Evolutionary conservation across 1,140 invertebrate genomes (phyloP), one percentile per base, ranked within the genome.

Genomic region (Cydia fagiglandana): DNA sequence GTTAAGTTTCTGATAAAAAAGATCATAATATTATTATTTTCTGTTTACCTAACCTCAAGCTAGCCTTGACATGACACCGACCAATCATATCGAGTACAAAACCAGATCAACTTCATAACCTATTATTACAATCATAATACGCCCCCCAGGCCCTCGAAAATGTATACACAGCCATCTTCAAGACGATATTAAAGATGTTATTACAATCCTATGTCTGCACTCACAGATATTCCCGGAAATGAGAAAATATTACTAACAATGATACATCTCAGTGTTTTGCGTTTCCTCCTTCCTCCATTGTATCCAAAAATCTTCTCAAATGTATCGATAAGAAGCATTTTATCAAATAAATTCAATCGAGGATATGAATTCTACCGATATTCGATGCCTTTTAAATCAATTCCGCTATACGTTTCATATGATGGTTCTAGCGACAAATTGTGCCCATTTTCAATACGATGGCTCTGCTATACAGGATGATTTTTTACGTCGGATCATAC

Each of bases 151-250:
- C 74, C 75, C 76, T 77, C 77, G 80, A 84, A 80, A 82, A 85
- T 87, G 82, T 85, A 83, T 86, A 83, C 82, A 82, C 76, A 83
- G 76, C 76, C 76, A 82, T 83, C 79, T 79, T 76, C 34, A 75
- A 77, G 78, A 77, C 78, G 81, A 82, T 86, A 86, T 86, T 87
- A 87, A 85, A 85, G 84, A 84, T 85, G 85, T 88, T 88, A 87
- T 88, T 88, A 88, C 82, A 82, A 84, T 84, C 85, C 83, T 84
- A 4, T 17, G 20, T 47, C 15, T 45, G 13, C 15, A 1, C 13
- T 13, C 53, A 30, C 50, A 20, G 30, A 64, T 73, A 73, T 70
- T 77, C 77, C 64, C 66, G 76, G 79, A 76, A 78, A 79, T 28
- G 74, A 45, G 53, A 56, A 76, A 56, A 75, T 79, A 78, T 78